Conservation (phyloP, 2,113 vertebrate genomes). For the Hydropotes inermis region DNA sequence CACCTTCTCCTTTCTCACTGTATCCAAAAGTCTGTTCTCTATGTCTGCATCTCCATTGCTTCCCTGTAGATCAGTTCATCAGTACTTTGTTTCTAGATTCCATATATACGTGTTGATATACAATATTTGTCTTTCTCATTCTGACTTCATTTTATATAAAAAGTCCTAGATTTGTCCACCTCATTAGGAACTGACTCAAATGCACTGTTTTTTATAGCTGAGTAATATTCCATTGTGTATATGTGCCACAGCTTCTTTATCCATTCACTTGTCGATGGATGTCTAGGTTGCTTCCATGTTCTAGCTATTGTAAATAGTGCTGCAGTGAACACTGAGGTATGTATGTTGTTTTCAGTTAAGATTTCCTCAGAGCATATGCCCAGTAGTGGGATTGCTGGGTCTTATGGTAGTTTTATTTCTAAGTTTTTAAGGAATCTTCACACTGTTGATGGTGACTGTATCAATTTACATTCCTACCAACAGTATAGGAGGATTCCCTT, state of each 20-base stretch:
- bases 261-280: accelerated
- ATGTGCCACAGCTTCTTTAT: background rate
- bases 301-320: background rate
- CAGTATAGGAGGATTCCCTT: background rate
- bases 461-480: background rate
- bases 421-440: background rate
- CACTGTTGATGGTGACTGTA: background rate
- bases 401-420: background rate
- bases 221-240: background rate
- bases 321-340: background rate
- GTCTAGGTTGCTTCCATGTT: background rate
- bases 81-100: background rate
- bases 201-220: background rate
- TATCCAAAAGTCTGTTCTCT: background rate
- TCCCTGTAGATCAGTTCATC: background rate
- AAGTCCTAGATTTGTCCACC: background rate
- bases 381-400: background rate
- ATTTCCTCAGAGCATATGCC: background rate
- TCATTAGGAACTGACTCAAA: background rate
- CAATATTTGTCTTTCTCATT: background rate
- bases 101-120: background rate
- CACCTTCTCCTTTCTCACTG: background rate
- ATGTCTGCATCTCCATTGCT: background rate
- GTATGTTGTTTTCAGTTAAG: background rate
- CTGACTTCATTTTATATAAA: background rate